Evolutionary conservation across 2,113 vertebrate genomes (phyloP), one percentile per base, ranked within the genome.

Genomic region (Passer montanus): DNA sequence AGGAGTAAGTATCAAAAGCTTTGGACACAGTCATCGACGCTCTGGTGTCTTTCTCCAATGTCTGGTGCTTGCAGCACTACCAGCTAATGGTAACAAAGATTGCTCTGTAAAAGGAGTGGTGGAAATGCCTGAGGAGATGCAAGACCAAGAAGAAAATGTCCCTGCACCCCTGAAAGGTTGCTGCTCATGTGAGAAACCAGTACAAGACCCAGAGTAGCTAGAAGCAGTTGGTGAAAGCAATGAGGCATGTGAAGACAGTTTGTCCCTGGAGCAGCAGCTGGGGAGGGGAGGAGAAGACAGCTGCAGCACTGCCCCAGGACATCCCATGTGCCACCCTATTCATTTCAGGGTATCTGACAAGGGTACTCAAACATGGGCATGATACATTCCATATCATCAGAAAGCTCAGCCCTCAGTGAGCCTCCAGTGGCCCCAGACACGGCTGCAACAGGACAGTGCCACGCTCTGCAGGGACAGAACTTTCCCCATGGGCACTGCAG

Each of bases 401-500:
- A 60, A 82, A 52, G 52, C 44, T 75, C 9, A 6, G 11, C 37
- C 22, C 53, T 60, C 1, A 0, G 19, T 0, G 0, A 87, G 26
- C 17, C n/a, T 44, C 37, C 56, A 11, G 31, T 1, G 11, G 41
- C 56, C 31, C 41, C 39, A 22, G 26, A 63, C 1, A 0, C 0
- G 0, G 22, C 30, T 1, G 0, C 27, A 47, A 52, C 21, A 44
- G 39, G 49, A 30, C 55, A 35, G 60, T 1, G 31, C 87, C 72
- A 24, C 1, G 44, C 43, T 8, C 17, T 15, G 28, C 49, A 30
- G 18, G 41, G 50, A 90, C 3, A 2, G 14, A 46, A 28, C 15
- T 13, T 37, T 28, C 41, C n/a, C 56, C 31, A 15, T 0, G 15
- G 47, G 30, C 0, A 2, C 35, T 62, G 75, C 0, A 0, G 33